Evolutionary conservation across 2,888 invertebrate genomes (phyloP), one percentile per base, ranked within the genome.

Genomic region (Leptarthrus brevirostris): DNA sequence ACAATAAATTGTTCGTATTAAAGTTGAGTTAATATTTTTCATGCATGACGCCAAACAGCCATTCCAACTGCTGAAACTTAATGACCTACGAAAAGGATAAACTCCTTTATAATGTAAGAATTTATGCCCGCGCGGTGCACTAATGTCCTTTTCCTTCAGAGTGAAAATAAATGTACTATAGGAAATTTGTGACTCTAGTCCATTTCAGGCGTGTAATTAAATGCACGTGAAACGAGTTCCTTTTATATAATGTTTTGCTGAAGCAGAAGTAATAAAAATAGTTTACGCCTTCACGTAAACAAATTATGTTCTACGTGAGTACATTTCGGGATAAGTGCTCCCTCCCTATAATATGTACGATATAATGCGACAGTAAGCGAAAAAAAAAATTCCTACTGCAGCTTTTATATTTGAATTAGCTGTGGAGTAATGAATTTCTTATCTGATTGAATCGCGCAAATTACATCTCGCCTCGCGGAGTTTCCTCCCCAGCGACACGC

Each of bases 371-470:
- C 40, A 40, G 26, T 56, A 56, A 56, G 56, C 56, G 16, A 56
- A 16, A 56, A 56, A n/a, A n/a, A 56, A 30, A 26, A 30, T 8
- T 30, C 30, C 12, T 18, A 40, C 61, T 40, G 61, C 40, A 40
- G 22, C 40, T 22, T 61, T 61, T 53, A 8, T 53, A 20, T 26
- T 56, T 6, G n/a, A 56, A 30, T n/a, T 66, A 49, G 66, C 36
- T 24, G n/a, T n/a, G 24, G 66, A 49, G 66, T 24, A 66, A 66
- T 47, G 66, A 66, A 66, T 47, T 26, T 24, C 44, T 66, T 66
- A 66, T 66, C 66, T 66, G 66, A 49, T 49, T 66, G 66, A 66
- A 30, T 49, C 16, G 26, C 26, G 49, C 44, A 66, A 66, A 66
- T 49, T 66, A 66, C 49, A 30, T 24, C 44, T 24, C 16, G 22